phyloP scores from a whole-genome alignment of 2,797 vertebrate species.

The Ara ararauna region DNA sequence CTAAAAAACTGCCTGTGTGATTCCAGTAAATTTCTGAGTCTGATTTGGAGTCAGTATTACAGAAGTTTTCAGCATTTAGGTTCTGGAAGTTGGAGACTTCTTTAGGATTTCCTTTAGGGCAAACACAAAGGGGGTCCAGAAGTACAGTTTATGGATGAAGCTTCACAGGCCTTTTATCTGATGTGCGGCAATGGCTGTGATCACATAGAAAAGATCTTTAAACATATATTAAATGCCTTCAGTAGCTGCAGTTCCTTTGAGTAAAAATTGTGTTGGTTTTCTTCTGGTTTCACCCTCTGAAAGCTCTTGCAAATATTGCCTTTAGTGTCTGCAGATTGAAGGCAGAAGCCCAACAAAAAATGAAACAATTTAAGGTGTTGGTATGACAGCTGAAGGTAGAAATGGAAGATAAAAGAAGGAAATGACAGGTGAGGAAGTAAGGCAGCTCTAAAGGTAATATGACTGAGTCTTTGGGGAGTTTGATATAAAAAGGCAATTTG shows the following conservation, averaged over 20 bases:
- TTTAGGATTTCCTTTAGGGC: neutral
- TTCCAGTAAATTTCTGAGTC: neutral
- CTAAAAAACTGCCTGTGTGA: neutral
- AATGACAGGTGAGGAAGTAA: neutral
- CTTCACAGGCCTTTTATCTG: neutral
- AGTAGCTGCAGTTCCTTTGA: neutral
- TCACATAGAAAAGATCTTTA: neutral
- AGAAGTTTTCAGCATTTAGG: neutral
- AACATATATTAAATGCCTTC: neutral
- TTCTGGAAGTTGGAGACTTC: neutral
- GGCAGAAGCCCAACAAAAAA: neutral
- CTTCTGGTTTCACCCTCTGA: neutral
- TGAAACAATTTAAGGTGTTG: neutral
- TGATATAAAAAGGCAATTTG: neutral
- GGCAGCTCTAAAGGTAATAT: neutral
- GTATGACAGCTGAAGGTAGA: neutral
- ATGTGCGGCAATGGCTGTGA: neutral
- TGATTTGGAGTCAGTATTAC: neutral
- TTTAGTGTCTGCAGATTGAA: neutral
- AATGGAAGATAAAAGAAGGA: neutral
- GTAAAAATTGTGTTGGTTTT: neutral
- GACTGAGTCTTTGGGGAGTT: neutral
- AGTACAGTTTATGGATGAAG: neutral
- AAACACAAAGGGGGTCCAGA: neutral
- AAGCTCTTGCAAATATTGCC: neutral